Evolutionary conservation across 2,113 vertebrate genomes (phyloP).

Genomic region (Apeltes quadracus): DNA sequence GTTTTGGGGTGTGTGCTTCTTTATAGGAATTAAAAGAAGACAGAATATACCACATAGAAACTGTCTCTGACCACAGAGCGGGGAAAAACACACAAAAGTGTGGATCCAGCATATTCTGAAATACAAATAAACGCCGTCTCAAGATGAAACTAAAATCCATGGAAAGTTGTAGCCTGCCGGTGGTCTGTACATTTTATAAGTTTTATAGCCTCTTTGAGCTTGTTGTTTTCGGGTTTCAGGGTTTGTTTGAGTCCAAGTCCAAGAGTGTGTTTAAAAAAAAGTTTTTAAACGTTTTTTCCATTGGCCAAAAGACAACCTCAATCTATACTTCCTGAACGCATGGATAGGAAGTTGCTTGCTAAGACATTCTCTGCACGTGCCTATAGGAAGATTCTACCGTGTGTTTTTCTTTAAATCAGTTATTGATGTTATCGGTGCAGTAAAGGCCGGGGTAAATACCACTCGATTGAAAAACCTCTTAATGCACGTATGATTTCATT

Average conservation of each 20-base stretch:
- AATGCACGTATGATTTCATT: constrained; percentile 27
- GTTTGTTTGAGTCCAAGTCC: not conserved
- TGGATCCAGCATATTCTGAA: constrained; percentile 46
- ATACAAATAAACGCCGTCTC: constrained; percentile 43
- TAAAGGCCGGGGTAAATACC: constrained; percentile 12
- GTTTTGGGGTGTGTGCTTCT: constrained; percentile 54
- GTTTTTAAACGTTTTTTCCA: no score
- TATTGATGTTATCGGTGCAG: not conserved
- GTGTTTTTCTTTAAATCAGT: not conserved
- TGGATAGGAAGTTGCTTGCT: not conserved
- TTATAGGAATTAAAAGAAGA: constrained; percentile 51
- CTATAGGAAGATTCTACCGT: not conserved
- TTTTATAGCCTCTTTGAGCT: not conserved
- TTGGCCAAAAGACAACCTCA: not conserved
- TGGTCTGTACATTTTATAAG: constrained; percentile 42
- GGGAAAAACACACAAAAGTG: constrained; percentile 23
- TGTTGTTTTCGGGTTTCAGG: not conserved
- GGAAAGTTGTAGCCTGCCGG: constrained; percentile 59
- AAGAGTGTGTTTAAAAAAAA: not conserved
- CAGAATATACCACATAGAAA: constrained; percentile 14
- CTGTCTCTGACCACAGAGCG: constrained; percentile 49
- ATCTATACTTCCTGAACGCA: no score
- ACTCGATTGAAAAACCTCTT: constrained; percentile 27
- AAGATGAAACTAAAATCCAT: constrained; percentile 37
- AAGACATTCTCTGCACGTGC: not conserved